Evolutionary conservation across 2,113 vertebrate species (phyloP).

Genomic region (Eolophus roseicapilla): DNA sequence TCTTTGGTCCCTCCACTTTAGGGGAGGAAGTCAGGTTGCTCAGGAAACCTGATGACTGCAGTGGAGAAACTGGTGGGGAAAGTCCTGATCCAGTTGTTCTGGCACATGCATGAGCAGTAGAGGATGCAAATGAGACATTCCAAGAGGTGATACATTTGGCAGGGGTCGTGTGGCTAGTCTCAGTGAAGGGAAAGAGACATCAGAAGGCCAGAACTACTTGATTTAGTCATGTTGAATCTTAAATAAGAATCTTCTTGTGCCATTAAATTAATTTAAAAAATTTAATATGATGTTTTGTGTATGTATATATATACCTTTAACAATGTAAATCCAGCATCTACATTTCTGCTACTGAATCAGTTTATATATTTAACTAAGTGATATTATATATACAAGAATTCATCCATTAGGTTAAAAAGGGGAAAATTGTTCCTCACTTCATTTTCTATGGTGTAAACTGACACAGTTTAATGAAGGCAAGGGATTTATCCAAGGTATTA

Average conservation of each 20-base stretch:
- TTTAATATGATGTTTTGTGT: not conserved
- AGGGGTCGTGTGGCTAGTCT: not conserved
- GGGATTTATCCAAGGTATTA: not conserved
- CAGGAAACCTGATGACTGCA: not conserved
- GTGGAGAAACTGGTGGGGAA: not conserved
- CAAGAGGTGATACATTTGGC: not conserved
- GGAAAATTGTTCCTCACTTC: not conserved
- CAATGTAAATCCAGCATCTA: not conserved
- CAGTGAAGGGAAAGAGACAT: not conserved
- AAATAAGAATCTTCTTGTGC: not conserved
- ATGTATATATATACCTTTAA: not conserved
- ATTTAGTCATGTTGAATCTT: not conserved
- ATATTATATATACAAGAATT: not conserved
- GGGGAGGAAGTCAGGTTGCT: not conserved
- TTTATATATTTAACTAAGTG: not conserved
- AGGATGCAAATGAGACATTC: constrained; percentile 25
- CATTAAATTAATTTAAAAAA: not conserved
- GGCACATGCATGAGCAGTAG: not conserved
- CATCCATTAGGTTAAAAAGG: not conserved
- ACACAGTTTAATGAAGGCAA: not conserved
- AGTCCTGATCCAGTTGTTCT: not conserved
- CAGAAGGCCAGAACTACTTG: not conserved
- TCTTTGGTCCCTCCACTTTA: not conserved
- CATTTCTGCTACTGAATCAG: not conserved
- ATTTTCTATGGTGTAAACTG: not conserved